These are phyloP conservation scores for Paramormyrops hopkinsi DNA, from an alignment of 2,797 vertebrate genomes.

Conservation along the genomic window DNA sequence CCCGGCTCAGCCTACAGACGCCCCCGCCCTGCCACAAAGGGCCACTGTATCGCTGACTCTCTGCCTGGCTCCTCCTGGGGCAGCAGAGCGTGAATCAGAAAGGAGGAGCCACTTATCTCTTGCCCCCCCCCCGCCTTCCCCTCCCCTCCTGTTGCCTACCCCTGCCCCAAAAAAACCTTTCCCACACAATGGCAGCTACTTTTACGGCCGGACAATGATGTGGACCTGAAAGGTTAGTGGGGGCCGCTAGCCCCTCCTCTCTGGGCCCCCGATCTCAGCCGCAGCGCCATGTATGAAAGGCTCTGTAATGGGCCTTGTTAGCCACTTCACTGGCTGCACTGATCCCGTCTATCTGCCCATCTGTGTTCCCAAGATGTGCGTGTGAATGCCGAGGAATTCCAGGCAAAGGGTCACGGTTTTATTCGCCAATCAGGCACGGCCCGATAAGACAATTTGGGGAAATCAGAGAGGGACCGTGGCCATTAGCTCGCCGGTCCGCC, in stretches of 20 bases:
- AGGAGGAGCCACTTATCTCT: slow-evolving; percentile 56
- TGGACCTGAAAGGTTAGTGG: slow-evolving; percentile 62
- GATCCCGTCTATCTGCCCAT: slow-evolving; percentile 78
- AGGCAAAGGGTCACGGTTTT: slow-evolving; percentile 72
- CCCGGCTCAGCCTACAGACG: slow-evolving; percentile 48
- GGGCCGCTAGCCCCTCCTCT: slow-evolving; percentile 37
- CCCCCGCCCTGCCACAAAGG: slow-evolving; percentile 89
- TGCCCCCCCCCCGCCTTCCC: slow-evolving; percentile 35
- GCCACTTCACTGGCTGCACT: slow-evolving; percentile 78
- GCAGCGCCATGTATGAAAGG: slow-evolving; percentile 78
- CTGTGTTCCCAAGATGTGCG: slow-evolving; percentile 79
- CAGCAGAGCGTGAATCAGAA: slow-evolving; percentile 72
- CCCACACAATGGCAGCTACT: slow-evolving; percentile 68
- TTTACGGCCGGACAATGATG: slow-evolving; percentile 70
- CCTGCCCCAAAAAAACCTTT: slow-evolving; percentile 42
- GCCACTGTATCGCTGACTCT: slow-evolving; percentile 68
- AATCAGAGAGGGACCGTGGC: slow-evolving; percentile 64
- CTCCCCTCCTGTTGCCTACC: background rate
- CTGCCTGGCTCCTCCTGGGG: slow-evolving; percentile 60
- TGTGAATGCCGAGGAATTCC: slow-evolving; percentile 58
- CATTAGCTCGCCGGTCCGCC: slow-evolving; percentile 43
- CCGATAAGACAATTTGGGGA: slow-evolving; percentile 76
- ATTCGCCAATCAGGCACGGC: slow-evolving; percentile 60
- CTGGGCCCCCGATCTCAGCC: slow-evolving; percentile 28
- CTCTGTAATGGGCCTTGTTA: slow-evolving; percentile 84